These are phyloP conservation scores for Schizaphis graminum DNA, from an alignment of 2,888 invertebrate genomes.

Conservation along the genomic window DNA sequence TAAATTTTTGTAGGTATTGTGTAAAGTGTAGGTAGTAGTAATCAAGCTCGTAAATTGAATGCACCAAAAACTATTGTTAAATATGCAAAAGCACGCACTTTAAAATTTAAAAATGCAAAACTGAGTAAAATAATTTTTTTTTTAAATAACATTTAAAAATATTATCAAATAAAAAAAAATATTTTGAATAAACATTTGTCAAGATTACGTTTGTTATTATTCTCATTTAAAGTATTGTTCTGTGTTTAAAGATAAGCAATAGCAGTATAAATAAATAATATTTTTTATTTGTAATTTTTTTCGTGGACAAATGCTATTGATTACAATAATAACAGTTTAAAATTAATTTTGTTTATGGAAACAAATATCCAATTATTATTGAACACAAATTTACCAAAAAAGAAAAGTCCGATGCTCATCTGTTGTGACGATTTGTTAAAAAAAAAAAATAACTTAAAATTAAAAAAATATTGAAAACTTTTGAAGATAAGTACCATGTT, in stretches of 20 bases:
- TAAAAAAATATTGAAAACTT: too few relatives aligned
- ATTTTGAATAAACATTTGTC: neutral
- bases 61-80: neutral
- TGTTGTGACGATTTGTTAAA: too few relatives aligned
- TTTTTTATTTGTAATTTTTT: neutral
- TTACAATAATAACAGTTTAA: neutral
- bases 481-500: neutral
- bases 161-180: neutral
- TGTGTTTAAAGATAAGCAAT: neutral
- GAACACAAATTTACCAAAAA: neutral
- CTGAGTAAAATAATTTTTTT: neutral
- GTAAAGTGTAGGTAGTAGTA: neutral
- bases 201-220: neutral
- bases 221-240: neutral
- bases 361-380: neutral
- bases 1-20: neutral
- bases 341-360: neutral
- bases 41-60: neutral
- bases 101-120: neutral
- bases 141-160: neutral
- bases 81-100: slow-evolving; percentile 9
- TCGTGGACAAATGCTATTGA: neutral
- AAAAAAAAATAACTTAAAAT: too few relatives aligned
- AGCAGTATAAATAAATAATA: neutral
- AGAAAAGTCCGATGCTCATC: neutral